phyloP scores from a whole-genome alignment of 2,888 invertebrate genomes.

The Operophtera brumata region DNA sequence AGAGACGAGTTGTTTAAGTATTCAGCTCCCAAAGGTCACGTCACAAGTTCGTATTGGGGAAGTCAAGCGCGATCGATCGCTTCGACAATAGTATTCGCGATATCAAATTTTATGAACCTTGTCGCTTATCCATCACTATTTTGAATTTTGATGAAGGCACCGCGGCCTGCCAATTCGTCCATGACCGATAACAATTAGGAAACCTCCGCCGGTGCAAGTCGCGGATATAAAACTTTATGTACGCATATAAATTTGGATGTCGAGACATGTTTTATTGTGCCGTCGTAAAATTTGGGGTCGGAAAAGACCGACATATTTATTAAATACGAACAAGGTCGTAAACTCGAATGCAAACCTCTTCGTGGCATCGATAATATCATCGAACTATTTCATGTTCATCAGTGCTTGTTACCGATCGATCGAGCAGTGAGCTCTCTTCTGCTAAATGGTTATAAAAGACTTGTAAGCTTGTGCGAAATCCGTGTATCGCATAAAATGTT shows the following conservation, averaged over 20 bases:
- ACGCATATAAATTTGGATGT: constrained; percentile 79
- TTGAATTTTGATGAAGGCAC: constrained; percentile 53
- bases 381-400: constrained; percentile 62
- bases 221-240: constrained; percentile 80
- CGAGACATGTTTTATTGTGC: constrained; percentile 80
- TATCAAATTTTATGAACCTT: constrained; percentile 44
- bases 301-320: constrained; percentile 79
- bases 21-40: constrained; percentile 31
- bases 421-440: constrained; percentile 5
- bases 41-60: constrained; percentile 29
- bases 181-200: constrained; percentile 78
- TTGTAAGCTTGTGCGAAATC: neutral
- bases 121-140: constrained; percentile 48
- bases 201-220: constrained; percentile 71
- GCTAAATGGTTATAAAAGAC: constrained; percentile 7
- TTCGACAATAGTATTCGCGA: constrained; percentile 37
- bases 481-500: constrained; percentile 12
- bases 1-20: constrained; percentile 38
- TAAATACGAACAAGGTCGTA: constrained; percentile 79
- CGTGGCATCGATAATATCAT: constrained; percentile 70
- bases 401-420: constrained; percentile 40
- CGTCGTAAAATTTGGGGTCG: constrained; percentile 78
- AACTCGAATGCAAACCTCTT: constrained; percentile 74
- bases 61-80: constrained; percentile 39
- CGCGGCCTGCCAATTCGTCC: constrained; percentile 53